Base-by-base conservation (phyloP, 2,113 vertebrate genomes). In the Carassius auratus region DNA sequence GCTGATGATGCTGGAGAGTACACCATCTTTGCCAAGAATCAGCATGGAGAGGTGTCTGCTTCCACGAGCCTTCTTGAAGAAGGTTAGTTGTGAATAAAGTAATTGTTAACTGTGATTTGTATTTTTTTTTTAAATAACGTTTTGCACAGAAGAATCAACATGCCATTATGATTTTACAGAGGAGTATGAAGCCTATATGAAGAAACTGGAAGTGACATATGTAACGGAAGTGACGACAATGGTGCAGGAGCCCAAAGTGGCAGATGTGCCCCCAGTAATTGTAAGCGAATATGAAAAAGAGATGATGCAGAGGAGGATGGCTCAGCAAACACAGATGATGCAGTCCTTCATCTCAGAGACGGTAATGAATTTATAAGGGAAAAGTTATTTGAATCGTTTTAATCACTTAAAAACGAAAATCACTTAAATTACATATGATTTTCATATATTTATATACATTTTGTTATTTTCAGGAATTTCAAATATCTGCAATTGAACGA, bases 1-100 rank as follows among this genome's bases (percentile, higher is more conserved):
- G 96, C 97, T 0, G 97, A 99, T 0, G 97, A 99, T 87, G 97
- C 97, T 59, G 97, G 97, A 93, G 97, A 98, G 91, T 99, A 99
- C 88, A 94, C 95, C 8, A 88, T 98, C 88, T 93, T 96, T 89
- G 92, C 95, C 90, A 96, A 94, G 88, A 99, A 98, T 83, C 95
- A 94, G 87, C 92, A 95, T 0, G 97, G 97, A 85, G 97, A 99
- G 93, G 94, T 91, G 86, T 97, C 96, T 55, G 96, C 96, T 45
- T 95, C 96, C 83, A 95, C 95, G 86, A 94, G 89, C 89, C 95
- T 98, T 84, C 90, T 99, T 84, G 97, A 97, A 89, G 98, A 99
- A 97, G 97, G 98, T 99, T 91, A 84, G 87, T 85, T 10, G 36
- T 17, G 66, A 23, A 30, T 38, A 48, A 74, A 42, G 42, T 12